Base-by-base conservation (phyloP, 2,888 invertebrate genomes). In the Cyclophora albipunctata region DNA sequence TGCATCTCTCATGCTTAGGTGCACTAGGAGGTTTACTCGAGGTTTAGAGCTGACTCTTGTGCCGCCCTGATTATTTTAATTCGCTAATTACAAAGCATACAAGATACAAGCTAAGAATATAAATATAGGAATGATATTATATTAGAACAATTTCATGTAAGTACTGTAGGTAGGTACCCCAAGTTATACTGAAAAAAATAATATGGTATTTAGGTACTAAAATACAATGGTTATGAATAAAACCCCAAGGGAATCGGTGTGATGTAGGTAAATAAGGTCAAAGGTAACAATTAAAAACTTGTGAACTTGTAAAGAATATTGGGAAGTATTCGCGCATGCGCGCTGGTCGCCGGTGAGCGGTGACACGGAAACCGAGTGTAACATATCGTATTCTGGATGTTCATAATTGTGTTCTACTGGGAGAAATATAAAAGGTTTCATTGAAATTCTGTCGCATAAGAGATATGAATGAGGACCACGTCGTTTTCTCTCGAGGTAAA, bases 391-490 rank as follows among this genome's bases (percentile, higher is more conserved):
- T 34, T 47, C 45, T 52, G 47, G 43, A 54, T 45, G 54, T 56
- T 51, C 5, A 43, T 20, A 34, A 33, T 34, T 43, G 5, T 43
- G 6, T 43, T 43, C 6, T 33, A 43, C 6, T 5, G 7, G 49
- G 58, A 60, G 60, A 62, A 60, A 60, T 63, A 57, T 71, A 68
- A 64, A 68, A 60, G 72, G 67, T 78, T 84, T 86, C 66, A 72
- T 73, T 71, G 67, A 75, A 59, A 67, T 74, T 74, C 73, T 77
- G 85, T 68, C 70, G 75, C 60, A 80, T 76, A 86, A 83, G 78
- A 87, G 92, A 91, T 94, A 95, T 95, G 95, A 95, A 95, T 95
- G 95, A 94, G 93, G 95, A 92, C 94, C 91, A 94, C 94, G 90
- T 93, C 92, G 91, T 91, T 94, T 86, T 92, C 94, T 84, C 91